Evolutionary conservation across 37 sponge, comb jelly and placozoan species (phyloP).

Genomic region (Hormiphora californensis): DNA sequence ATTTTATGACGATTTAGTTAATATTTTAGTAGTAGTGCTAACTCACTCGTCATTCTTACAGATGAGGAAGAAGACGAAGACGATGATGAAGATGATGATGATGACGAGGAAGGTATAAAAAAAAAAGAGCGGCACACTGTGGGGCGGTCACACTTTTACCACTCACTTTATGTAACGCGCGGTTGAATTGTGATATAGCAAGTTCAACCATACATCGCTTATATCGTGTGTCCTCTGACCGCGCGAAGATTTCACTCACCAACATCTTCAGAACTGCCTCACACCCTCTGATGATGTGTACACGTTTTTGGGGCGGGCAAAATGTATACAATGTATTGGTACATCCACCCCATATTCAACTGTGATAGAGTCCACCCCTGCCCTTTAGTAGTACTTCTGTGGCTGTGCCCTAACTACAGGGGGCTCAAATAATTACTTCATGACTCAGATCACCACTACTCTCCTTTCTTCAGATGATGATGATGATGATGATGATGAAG

Average conservation of each 20-base stretch:
- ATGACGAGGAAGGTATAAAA: neutral
- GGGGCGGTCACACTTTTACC: neutral
- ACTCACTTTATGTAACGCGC: slow-evolving; percentile 10
- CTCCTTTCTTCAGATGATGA: neutral
- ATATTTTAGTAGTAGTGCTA: neutral
- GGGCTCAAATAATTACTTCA: no score
- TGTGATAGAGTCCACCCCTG: no score
- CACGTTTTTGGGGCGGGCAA: no score
- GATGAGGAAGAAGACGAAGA: slow-evolving; percentile 48
- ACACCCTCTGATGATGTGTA: no score
- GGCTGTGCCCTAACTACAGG: no score
- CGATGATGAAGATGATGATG: slow-evolving; percentile 42
- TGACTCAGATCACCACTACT: neutral
- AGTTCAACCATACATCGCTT: neutral
- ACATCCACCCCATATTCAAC: no score
- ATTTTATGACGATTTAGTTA: neutral
- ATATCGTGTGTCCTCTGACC: no score
- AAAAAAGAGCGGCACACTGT: neutral
- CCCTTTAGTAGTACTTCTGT: no score
- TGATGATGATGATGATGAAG: neutral
- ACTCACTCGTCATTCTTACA: neutral
- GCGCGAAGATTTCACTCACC: no score
- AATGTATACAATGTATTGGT: no score
- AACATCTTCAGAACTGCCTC: no score
- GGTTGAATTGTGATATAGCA: neutral